These are phyloP conservation scores for Synanthedon myopaeformis DNA, from an alignment of 2,888 invertebrate species.

Conservation along the genomic window DNA sequence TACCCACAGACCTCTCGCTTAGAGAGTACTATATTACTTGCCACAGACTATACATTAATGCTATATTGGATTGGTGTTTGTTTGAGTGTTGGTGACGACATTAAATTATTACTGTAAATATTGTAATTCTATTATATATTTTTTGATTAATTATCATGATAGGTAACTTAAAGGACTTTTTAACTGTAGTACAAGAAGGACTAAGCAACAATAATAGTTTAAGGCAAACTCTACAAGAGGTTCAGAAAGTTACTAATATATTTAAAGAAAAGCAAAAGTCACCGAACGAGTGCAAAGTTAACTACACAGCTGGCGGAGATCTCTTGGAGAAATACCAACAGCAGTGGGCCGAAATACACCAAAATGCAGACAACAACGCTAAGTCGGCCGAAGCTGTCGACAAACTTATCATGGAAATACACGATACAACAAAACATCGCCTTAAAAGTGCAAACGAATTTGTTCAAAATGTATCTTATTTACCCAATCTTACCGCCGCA, in stretches of 20 bases:
- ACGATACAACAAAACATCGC: conserved; percentile 33
- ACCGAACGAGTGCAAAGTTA: conserved; percentile 42
- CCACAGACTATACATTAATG: too few relatives aligned
- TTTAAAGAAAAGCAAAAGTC: conserved; percentile 53
- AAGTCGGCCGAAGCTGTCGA: conserved; percentile 69
- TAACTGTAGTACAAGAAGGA: conserved; percentile 61
- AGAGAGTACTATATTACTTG: too few relatives aligned
- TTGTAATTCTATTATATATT: too few relatives aligned
- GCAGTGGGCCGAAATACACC: conserved; percentile 78
- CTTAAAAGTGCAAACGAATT: conserved; percentile 46
- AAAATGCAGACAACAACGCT: conserved; percentile 77
- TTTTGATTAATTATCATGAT: conserved; percentile 30
- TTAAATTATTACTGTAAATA: too few relatives aligned
- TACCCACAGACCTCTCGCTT: too few relatives aligned
- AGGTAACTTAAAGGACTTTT: conserved; percentile 59
- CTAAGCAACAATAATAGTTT: conserved; percentile 49
- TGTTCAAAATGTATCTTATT: conserved; percentile 38
- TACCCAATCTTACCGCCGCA: conserved; percentile 47
- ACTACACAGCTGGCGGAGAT: conserved; percentile 75
- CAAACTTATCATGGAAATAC: conserved; percentile 43
- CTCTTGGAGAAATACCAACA: conserved; percentile 78
- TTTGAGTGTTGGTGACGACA: too few relatives aligned
- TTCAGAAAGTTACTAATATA: conserved; percentile 53
- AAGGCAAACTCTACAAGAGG: conserved; percentile 54
- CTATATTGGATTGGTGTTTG: too few relatives aligned